Evolutionary conservation across 2,888 invertebrate genomes (phyloP).

Genomic region (Ophonus ardosiacus): DNA sequence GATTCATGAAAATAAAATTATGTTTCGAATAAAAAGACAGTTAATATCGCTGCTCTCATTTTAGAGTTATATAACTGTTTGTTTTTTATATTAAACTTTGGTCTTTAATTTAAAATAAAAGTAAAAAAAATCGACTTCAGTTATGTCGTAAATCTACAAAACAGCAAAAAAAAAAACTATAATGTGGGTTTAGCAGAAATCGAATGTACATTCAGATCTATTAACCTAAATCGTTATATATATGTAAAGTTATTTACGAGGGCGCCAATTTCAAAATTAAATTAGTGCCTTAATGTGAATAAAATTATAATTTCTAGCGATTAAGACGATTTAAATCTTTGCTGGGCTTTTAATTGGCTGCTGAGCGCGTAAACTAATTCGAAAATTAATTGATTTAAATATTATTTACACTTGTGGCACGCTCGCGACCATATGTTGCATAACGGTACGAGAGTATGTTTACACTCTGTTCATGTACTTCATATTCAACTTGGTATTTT

Average conservation of each 20-base stretch:
- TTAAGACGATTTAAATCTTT: slow-evolving; percentile 36
- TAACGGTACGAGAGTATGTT: background rate
- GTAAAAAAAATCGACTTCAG: background rate
- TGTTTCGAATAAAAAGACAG: no score
- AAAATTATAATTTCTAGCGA: slow-evolving; percentile 50
- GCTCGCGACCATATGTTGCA: slow-evolving; percentile 8
- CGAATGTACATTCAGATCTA: slow-evolving; percentile 17
- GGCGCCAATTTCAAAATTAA: slow-evolving; percentile 13
- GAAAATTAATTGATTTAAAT: slow-evolving; percentile 39
- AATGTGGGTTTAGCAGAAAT: slow-evolving; percentile 20
- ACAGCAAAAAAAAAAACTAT: background rate
- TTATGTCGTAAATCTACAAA: background rate
- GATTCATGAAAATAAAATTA: no score
- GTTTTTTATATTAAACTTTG: background rate
- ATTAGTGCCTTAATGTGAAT: slow-evolving; percentile 44
- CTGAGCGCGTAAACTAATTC: slow-evolving; percentile 23
- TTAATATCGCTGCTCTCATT: background rate
- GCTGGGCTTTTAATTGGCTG: slow-evolving; percentile 20
- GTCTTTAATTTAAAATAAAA: background rate
- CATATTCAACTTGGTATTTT: background rate
- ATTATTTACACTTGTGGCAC: slow-evolving; percentile 39
- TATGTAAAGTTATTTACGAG: slow-evolving; percentile 32
- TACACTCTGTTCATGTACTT: background rate
- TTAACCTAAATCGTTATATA: slow-evolving; percentile 9
- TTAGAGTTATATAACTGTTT: background rate